These are phyloP conservation scores for Hybos culiciformis DNA, from an alignment of 2,888 invertebrate species.

Conservation along the genomic window DNA sequence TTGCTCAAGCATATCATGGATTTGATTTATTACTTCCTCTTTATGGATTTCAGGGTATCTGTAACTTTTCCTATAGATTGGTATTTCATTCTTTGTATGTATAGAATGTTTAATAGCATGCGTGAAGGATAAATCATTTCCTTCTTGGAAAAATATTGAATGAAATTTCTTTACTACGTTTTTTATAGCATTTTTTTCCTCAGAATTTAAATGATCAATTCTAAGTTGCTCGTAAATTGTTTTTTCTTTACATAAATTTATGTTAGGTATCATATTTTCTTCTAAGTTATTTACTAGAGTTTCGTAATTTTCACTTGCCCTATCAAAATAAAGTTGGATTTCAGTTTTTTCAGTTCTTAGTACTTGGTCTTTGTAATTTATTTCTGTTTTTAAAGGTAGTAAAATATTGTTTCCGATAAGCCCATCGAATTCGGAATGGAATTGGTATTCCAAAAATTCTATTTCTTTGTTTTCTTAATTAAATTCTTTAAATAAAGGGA, in stretches of 20 bases:
- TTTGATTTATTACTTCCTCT: conserved; percentile 4
- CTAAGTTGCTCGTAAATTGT: not conserved
- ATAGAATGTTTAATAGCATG: too few relatives aligned
- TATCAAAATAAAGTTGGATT: not conserved
- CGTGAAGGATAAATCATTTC: not conserved
- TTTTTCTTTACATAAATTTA: not conserved
- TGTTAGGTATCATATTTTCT: not conserved
- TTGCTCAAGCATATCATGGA: conserved; percentile 9
- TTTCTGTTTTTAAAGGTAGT: not conserved
- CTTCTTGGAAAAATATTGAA: conserved; percentile 2
- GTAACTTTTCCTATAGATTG: too few relatives aligned
- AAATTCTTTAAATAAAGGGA: not conserved
- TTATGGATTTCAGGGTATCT: too few relatives aligned
- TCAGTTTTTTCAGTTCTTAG: not conserved
- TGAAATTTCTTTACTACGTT: not conserved
- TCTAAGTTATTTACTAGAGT: not conserved
- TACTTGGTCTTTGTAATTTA: not conserved
- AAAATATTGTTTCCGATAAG: not conserved
- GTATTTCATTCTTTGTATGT: too few relatives aligned
- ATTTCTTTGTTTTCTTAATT: not conserved
- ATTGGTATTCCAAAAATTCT: too few relatives aligned
- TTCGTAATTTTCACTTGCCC: not conserved
- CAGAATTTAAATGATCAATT: not conserved
- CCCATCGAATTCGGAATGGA: too few relatives aligned
- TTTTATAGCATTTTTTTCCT: not conserved